Conservation (phyloP, 1,140 invertebrate genomes). For the Subanguina moxae region DNA sequence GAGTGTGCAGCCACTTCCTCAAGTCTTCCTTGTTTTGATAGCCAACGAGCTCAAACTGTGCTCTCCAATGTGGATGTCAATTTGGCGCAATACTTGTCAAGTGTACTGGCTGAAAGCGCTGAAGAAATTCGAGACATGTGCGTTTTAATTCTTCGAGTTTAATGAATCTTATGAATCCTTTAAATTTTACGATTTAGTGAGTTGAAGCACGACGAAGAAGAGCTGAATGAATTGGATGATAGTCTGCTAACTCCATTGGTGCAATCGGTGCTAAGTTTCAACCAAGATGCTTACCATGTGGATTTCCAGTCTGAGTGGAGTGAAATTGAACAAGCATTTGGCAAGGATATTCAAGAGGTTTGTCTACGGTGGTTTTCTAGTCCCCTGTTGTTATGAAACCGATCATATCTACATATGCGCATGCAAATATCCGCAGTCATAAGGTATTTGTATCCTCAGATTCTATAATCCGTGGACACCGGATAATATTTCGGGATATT, state of each 20-base stretch:
- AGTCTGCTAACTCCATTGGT: conserved; percentile 27
- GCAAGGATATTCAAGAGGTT: conserved; percentile 34
- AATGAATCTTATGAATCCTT: background rate
- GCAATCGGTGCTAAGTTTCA: conserved; percentile 31
- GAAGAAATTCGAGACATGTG: conserved; percentile 22
- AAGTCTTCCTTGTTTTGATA: conserved; percentile 28
- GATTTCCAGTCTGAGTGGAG: conserved; percentile 24
- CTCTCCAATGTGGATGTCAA: conserved; percentile 11
- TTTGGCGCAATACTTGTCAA: conserved; percentile 31
- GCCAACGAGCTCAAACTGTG: conserved; percentile 20
- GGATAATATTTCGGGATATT: no score
- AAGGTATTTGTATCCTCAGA: no score
- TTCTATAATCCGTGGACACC: no score
- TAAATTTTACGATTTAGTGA: conserved; percentile 25
- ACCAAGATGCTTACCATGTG: conserved; percentile 41
- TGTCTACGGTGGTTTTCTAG: no score
- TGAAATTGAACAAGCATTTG: conserved; percentile 32
- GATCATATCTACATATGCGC: no score
- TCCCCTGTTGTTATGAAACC: no score
- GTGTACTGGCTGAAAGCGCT: conserved; percentile 27
- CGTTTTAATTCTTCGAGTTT: conserved; percentile 1
- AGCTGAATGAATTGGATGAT: conserved; percentile 30
- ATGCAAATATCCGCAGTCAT: no score
- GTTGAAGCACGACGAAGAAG: conserved; percentile 40
- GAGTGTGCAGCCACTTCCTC: conserved; percentile 32